Evolutionary conservation across 2,113 vertebrate genomes (phyloP).

Genomic region (Megalops atlanticus): DNA sequence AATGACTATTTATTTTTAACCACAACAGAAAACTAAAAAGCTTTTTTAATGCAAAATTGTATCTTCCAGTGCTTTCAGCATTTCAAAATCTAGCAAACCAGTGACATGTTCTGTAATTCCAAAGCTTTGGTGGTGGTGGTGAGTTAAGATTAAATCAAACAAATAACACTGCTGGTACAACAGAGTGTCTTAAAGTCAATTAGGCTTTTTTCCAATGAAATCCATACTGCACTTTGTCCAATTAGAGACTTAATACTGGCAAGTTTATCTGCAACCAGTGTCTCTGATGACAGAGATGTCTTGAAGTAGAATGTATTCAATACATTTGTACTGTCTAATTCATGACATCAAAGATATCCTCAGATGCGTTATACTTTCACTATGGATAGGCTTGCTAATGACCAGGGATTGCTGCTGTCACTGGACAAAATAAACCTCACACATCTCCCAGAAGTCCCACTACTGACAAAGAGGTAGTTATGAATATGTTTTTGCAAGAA

Average conservation of each 20-base stretch:
- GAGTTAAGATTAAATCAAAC: neutral
- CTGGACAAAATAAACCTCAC: neutral
- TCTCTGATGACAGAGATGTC: neutral
- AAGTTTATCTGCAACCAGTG: neutral
- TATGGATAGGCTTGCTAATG: neutral
- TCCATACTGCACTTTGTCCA: too few relatives aligned
- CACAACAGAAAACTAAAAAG: neutral
- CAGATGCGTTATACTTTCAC: neutral
- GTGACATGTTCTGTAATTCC: neutral
- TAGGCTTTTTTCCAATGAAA: neutral
- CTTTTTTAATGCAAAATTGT: neutral
- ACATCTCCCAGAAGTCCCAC: neutral
- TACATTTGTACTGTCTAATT: neutral
- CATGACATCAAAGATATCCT: neutral
- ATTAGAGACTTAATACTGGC: neutral
- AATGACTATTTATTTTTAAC: neutral
- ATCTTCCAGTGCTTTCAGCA: too few relatives aligned
- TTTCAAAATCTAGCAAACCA: too few relatives aligned
- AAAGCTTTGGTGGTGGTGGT: too few relatives aligned
- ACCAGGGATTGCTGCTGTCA: too few relatives aligned
- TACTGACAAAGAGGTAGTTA: neutral
- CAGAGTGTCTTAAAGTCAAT: neutral
- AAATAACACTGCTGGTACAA: neutral
- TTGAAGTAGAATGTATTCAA: neutral
- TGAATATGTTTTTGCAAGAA: neutral